Evolutionary conservation across 1,140 invertebrate genomes (phyloP).

Genomic region (Tribolium castaneum): DNA sequence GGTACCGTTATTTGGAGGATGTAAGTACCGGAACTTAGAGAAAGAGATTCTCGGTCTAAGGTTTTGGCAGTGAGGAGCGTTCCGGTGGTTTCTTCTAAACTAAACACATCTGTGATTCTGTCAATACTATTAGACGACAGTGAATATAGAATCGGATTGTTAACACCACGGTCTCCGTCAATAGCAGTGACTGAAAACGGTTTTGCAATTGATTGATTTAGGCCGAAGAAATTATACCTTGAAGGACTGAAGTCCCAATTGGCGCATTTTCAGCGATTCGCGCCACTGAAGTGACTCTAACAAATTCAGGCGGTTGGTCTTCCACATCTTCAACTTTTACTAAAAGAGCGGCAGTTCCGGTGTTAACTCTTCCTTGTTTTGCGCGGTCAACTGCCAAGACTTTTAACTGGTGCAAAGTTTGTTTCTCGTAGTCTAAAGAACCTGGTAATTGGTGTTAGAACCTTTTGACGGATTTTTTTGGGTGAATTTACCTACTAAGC

Average conservation of each 20-base stretch:
- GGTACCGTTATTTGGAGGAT: slow-evolving; percentile 72
- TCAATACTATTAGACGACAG: slow-evolving; percentile 81
- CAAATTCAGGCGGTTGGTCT: slow-evolving; percentile 92
- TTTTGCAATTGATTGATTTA: not conserved
- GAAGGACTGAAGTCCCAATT: slow-evolving; percentile 81
- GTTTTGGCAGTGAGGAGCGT: slow-evolving; percentile 80
- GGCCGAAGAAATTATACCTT: slow-evolving; percentile 70
- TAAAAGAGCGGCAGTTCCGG: slow-evolving; percentile 87
- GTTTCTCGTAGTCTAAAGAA: slow-evolving; percentile 86
- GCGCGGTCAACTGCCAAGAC: slow-evolving; percentile 88
- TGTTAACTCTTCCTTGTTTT: slow-evolving; percentile 83
- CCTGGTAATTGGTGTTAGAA: slow-evolving; percentile 46
- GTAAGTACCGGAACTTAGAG: slow-evolving; percentile 85
- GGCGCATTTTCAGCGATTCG: slow-evolving; percentile 87
- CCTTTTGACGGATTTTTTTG: not conserved
- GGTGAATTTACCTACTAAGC: slow-evolving; percentile 71
- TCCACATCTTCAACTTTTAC: slow-evolving; percentile 89
- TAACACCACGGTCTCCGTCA: slow-evolving; percentile 91
- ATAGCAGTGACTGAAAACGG: slow-evolving; percentile 80
- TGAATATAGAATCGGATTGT: slow-evolving; percentile 87
- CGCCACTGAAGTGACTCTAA: slow-evolving; percentile 86
- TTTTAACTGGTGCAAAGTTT: slow-evolving; percentile 88
- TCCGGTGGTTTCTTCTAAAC: slow-evolving; percentile 83
- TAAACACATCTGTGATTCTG: slow-evolving; percentile 77
- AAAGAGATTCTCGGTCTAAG: slow-evolving; percentile 86